Base-by-base conservation (phyloP, 2,888 invertebrate genomes). In the Tipula confusa region DNA sequence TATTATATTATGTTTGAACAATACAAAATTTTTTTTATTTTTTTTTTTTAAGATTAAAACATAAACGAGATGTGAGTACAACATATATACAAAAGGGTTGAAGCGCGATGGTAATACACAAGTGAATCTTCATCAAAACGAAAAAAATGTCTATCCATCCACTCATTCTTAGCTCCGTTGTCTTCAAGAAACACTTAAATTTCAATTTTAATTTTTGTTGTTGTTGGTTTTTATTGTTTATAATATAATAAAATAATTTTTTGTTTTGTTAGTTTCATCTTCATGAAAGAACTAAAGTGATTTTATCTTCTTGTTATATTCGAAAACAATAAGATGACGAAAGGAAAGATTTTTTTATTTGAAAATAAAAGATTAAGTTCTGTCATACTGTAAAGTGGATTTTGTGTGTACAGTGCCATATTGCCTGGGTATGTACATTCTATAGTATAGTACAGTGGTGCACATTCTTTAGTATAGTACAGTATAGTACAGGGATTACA, bases 281-380 rank as follows among this genome's bases (percentile, higher is more conserved):
- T 64, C 15, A 24, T 64, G 64, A 9, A 64, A 9, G 64, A 64
- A 64, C 24, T 64, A 64, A 64, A 64, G 24, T 64, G 64, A 64
- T 64, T 64, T 64, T 64, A 64, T 64, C 64, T 64, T 64, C 24
- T 64, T 64, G 64, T 64, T 24, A 43, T 64, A 24, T 24, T 64
- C 18, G 64, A 64, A 64, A 64, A 64, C 64, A 64, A 64, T 64
- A 64, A 64, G 64, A 64, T 64, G 64, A 64, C 64, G 64, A 64
- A 64, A 64, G 11, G 64, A 64, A 64, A 64, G 64, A 64, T n/a
- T 7, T 43, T 43, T 43, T 43, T 15, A 13, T 6, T 43, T n/a
- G n/a, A n/a, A n/a, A 33, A 33, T 33, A 33, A 33, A 33, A 33
- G 2, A 33, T 33, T 33, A 3, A 33, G 11, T 2, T 33, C 4